Conservation (phyloP, 37 sponge, comb jelly and placozoan genomes). For the Spongilla lacustris region DNA sequence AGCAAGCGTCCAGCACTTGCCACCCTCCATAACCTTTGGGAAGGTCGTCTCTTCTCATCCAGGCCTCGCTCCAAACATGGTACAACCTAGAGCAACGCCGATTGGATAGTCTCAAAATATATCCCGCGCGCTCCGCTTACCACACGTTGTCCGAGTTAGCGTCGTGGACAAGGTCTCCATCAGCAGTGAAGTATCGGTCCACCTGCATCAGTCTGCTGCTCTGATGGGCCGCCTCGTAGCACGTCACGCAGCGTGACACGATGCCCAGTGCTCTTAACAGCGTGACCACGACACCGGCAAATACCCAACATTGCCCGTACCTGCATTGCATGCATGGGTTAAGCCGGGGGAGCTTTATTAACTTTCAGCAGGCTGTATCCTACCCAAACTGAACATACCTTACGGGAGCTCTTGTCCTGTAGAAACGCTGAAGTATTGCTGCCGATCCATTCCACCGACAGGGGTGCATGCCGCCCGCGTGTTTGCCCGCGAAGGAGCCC, state of each 20-base stretch:
- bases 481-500: constrained; percentile 27
- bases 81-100: constrained; percentile 62
- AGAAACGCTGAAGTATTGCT: constrained; percentile 55
- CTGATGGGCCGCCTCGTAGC: constrained; percentile 75
- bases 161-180: constrained; percentile 57
- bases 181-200: constrained; percentile 57
- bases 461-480: constrained; percentile 62
- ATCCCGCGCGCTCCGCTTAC: too few relatives aligned
- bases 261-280: constrained; percentile 81
- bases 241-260: constrained; percentile 79
- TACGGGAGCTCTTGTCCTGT: constrained; percentile 58
- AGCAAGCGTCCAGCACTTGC: constrained; percentile 71
- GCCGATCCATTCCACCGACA: constrained; percentile 79
- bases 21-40: constrained; percentile 69
- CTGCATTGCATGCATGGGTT: constrained; percentile 45
- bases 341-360: too few relatives aligned
- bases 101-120: too few relatives aligned
- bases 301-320: constrained; percentile 85
- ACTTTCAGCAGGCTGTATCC: too few relatives aligned
- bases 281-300: constrained; percentile 76
- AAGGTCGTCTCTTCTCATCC: constrained; percentile 79
- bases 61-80: constrained; percentile 85
- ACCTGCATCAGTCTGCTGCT: constrained; percentile 39
- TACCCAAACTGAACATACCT: constrained; percentile 35
- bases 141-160: constrained; percentile 47